These are phyloP conservation scores for Vireo griseus DNA, from an alignment of 2,797 vertebrate genomes.

Conservation along the genomic window DNA sequence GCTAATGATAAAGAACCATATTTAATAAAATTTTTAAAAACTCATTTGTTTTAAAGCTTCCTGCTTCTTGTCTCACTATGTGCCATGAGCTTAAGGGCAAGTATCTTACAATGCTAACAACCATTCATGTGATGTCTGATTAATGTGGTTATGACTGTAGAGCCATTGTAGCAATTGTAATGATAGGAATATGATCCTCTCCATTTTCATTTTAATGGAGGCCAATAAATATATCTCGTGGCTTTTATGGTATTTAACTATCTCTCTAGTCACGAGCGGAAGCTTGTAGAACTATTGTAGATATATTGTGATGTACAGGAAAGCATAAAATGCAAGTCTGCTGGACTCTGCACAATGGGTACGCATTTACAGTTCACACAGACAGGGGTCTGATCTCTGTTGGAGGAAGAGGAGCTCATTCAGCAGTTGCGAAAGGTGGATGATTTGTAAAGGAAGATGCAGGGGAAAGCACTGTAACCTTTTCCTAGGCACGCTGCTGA, in stretches of 20 bases:
- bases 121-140: not conserved
- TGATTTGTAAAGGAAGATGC: not conserved
- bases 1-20: not conserved
- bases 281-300: not conserved
- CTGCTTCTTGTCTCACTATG: not conserved
- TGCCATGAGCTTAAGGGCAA: not conserved
- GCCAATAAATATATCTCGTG: not conserved
- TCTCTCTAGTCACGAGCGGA: not conserved
- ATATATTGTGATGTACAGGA: not conserved
- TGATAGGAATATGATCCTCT: not conserved
- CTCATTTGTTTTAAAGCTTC: not conserved
- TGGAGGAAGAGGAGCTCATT: not conserved
- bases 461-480: not conserved
- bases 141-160: not conserved
- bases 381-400: not conserved
- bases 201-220: conserved; percentile 23
- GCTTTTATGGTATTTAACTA: not conserved
- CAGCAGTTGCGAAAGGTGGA: not conserved
- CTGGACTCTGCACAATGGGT: not conserved
- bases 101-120: not conserved
- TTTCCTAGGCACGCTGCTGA: not conserved
- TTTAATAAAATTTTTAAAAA: not conserved
- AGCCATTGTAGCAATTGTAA: not conserved
- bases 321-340: not conserved
- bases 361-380: not conserved